Percentiles rank a stretch among this genome's conserved stretches.
phyloP scores from a whole-genome alignment of 2,113 vertebrate genomes.

The Neodon shergylaensis region DNA sequence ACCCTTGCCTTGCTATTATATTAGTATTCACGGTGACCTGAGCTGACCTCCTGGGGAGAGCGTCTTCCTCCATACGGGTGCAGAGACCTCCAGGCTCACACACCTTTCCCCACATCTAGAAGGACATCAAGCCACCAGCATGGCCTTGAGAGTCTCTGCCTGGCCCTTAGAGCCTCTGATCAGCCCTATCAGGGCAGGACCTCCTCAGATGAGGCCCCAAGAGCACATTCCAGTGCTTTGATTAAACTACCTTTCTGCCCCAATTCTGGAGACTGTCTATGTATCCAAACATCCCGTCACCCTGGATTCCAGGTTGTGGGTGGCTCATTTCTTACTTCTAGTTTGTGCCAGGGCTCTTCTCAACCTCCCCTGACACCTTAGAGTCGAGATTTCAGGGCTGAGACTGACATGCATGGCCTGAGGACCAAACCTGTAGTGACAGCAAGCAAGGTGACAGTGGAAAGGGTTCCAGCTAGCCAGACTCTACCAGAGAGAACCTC shows the following conservation, averaged over 20 bases:
- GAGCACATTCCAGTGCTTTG: not conserved
- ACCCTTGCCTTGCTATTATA: not conserved
- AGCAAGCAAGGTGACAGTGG: accelerated
- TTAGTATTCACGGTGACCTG: not conserved
- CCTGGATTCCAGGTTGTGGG: not conserved
- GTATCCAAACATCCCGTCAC: accelerated
- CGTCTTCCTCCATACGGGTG: not conserved
- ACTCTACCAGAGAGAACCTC: not conserved
- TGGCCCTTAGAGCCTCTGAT: not conserved
- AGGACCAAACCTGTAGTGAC: not conserved
- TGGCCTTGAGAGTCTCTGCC: not conserved
- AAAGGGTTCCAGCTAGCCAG: not conserved
- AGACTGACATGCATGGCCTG: accelerated
- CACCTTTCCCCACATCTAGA: not conserved
- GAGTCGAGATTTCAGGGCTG: not conserved
- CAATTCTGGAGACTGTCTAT: not conserved
- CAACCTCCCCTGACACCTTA: not conserved
- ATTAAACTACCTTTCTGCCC: not conserved
- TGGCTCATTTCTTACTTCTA: not conserved
- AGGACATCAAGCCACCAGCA: not conserved
- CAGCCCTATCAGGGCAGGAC: no score
- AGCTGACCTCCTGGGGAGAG: not conserved
- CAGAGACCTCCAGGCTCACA: not conserved
- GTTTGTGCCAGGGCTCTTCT: not conserved
- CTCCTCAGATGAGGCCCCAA: not conserved